Evolutionary conservation across 35 echinoderm and acorn worm species (phyloP), one percentile per base, ranked within the genome.

Genomic region (Lytechinus variegatus): DNA sequence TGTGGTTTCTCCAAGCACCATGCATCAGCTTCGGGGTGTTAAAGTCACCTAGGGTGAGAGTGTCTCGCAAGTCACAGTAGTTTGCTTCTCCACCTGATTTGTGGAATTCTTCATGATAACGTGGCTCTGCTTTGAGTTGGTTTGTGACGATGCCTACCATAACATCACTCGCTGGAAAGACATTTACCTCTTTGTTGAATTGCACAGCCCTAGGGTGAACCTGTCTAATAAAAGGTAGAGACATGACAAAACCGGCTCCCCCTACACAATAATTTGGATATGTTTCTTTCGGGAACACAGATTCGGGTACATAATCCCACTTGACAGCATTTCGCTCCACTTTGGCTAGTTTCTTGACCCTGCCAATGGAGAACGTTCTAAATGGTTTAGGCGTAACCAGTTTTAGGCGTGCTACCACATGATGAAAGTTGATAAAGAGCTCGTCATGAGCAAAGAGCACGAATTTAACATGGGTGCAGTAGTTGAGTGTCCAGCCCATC

Each of bases 191-290:
- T 14, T 16, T 79, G 51, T 95, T 13, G 92, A 94, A 95, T 71
- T 53, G 27, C 44, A 96, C 54, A 10, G 60, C 95, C 52, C 94
- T 86, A 8, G 89, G 53, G 54, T 96, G 95, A 1, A 94, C 95
- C 44, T 91, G 86, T 91, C 91, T 53, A 11, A 98, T 94, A 61
- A 97, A 98, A 10, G 89, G 54, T 58, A 79, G 55, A n/a, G 97
- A 98, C 7, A 98, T 87, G 9, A 98, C 90, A 94, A 96, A 97
- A 3, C 97, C 97, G 1, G 97, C 97, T 4, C 97, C 97, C 21
- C 96, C 97, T 2, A 98, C 95, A 86, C 97, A 98, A 94, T 96
- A 97, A 57, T 96, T 96, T 6, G 97, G 97, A 91, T 98, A 98
- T 10, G 92, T 90, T 87, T 97, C 97, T 52, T 61, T 93, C 1